Conservation (phyloP, 2,888 invertebrate species). For the Laspeyria flexula region DNA sequence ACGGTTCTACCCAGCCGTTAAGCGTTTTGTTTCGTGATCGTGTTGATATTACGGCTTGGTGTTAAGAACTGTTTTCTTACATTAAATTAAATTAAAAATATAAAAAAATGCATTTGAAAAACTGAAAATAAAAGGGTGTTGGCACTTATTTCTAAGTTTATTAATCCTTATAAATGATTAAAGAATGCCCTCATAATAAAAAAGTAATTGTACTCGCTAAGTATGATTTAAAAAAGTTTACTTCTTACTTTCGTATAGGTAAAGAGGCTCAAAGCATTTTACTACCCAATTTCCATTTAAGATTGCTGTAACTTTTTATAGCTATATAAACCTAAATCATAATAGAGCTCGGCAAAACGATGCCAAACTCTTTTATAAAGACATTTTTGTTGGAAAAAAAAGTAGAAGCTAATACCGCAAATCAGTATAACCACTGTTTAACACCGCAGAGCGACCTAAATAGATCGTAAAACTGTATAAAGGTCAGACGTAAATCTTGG, state of each 20-base stretch:
- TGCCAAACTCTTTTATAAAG: neutral
- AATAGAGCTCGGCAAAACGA: neutral
- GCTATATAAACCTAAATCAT: neutral
- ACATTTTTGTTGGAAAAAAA: slow-evolving; percentile 3
- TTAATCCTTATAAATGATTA: neutral
- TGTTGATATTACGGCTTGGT: neutral
- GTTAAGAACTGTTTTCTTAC: neutral
- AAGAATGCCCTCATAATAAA: neutral
- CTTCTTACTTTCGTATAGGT: neutral
- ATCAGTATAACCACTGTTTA: slow-evolving; percentile 32
- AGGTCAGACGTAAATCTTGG: slow-evolving; percentile 38
- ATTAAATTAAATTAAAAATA: neutral
- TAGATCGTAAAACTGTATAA: slow-evolving; percentile 35
- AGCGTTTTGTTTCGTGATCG: slow-evolving; percentile 6
- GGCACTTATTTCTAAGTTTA: neutral
- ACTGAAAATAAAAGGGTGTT: neutral
- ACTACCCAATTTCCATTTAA: neutral
- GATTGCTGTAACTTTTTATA: slow-evolving; percentile 4
- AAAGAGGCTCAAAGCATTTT: neutral
- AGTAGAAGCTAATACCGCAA: slow-evolving; percentile 18
- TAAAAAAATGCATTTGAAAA: neutral
- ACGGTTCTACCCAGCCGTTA: slow-evolving; percentile 11
- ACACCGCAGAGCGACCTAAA: slow-evolving; percentile 29
- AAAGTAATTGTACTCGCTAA: neutral
- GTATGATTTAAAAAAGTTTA: neutral